Conservation (phyloP, 2,888 invertebrate genomes). For the Scaptomyza caliginosa region DNA sequence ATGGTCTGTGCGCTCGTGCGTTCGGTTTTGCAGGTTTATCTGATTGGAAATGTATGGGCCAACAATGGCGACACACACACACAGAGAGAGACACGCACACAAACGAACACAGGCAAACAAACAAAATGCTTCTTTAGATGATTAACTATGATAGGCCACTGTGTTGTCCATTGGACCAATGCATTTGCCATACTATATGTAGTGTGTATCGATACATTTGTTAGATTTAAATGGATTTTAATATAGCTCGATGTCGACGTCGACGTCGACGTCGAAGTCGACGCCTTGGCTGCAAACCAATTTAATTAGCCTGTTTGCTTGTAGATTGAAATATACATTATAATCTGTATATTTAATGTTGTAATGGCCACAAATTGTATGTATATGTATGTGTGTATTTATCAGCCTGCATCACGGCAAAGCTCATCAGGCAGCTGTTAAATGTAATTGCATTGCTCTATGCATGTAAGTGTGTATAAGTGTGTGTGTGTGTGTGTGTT, state of each 20-base stretch:
- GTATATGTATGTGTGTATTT: slow-evolving; percentile 15
- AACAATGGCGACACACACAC: slow-evolving; percentile 73
- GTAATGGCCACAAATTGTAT: slow-evolving; percentile 4
- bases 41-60: slow-evolving; percentile 66
- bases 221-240: slow-evolving; percentile 75
- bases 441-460: slow-evolving; percentile 70
- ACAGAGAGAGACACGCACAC: slow-evolving; percentile 30
- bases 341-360: slow-evolving; percentile 45
- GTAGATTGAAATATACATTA: slow-evolving; percentile 38
- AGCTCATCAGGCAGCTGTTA: slow-evolving; percentile 64
- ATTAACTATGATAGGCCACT: slow-evolving; percentile 70
- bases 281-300: slow-evolving; percentile 55
- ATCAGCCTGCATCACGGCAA: slow-evolving; percentile 46
- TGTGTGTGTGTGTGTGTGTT: slow-evolving; percentile 18
- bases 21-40: slow-evolving; percentile 67
- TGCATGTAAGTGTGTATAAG: slow-evolving; percentile 6
- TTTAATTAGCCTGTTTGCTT: slow-evolving; percentile 58
- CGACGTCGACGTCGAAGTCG: slow-evolving; percentile 21
- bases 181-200: slow-evolving; percentile 24
- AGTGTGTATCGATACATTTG: slow-evolving; percentile 65
- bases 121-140: slow-evolving; percentile 74
- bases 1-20: slow-evolving; percentile 67
- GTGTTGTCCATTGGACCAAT: slow-evolving; percentile 41
- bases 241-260: slow-evolving; percentile 45
- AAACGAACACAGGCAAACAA: slow-evolving; percentile 43